phyloP scores from a whole-genome alignment of 2,888 invertebrate genomes.

The Drosophila dives region DNA sequence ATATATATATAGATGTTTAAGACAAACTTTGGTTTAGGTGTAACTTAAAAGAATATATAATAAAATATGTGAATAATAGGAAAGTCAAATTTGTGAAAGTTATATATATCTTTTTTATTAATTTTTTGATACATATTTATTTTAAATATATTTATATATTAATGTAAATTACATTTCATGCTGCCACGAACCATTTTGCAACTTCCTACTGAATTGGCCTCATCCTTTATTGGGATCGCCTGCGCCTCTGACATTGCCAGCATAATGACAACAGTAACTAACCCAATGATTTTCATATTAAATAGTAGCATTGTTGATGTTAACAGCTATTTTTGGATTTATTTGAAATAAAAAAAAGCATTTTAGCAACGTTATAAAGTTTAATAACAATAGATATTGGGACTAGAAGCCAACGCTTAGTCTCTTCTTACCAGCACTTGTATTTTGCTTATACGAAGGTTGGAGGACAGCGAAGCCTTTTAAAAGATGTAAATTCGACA shows the following conservation, averaged over 20 bases:
- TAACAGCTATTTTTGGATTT: neutral
- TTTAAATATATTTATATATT: neutral
- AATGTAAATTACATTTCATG: constrained; percentile 14
- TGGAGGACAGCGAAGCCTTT: neutral
- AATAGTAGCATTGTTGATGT: neutral
- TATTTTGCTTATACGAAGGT: neutral
- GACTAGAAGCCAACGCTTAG: neutral
- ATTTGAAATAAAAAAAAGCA: neutral
- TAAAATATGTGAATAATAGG: neutral
- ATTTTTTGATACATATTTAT: neutral
- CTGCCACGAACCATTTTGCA: constrained; percentile 15
- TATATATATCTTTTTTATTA: neutral
- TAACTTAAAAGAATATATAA: neutral
- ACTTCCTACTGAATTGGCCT: no score
- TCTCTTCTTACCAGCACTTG: neutral
- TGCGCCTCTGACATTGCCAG: constrained; percentile 3
- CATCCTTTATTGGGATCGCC: fast-evolving
- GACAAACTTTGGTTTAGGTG: neutral
- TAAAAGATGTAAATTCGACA: neutral
- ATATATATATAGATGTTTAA: constrained; percentile 19
- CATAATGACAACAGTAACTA: constrained; percentile 10
- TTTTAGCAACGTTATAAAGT: neutral
- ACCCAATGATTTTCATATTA: neutral
- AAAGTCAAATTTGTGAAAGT: neutral
- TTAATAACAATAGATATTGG: neutral